Evolutionary conservation across 2,113 vertebrate genomes (phyloP), one percentile per base, ranked within the genome.

Genomic region (Gallinago undulata): DNA sequence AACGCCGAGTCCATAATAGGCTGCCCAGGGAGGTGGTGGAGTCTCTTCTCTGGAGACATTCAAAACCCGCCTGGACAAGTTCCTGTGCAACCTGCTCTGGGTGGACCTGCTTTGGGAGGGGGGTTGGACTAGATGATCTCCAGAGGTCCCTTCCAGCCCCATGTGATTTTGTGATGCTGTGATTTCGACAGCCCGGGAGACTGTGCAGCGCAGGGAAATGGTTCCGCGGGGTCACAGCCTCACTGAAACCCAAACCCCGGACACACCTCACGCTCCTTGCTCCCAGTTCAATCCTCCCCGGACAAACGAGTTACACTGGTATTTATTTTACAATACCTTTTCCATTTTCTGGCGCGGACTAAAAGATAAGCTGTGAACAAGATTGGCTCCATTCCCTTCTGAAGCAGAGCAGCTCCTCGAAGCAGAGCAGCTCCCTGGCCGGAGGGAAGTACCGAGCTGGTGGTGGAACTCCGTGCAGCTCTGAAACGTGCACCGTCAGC

Each of bases 401-500:
- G 1, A 75, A 43, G 30, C 14, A 47, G 51, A 92, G 83, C 85
- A 56, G 75, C 35, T 70, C 37, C 31, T n/a, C 1, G 1, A 75
- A 43, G 30, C 14, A 47, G 51, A 92, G 83, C 85, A 56, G 75
- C 35, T 70, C 37, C 31, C 62, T 31, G 48, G 39, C 30, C 0
- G 4, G 37, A 48, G 15, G 50, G 41, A 89, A 47, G 56, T 12
- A 41, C 0, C 0, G 14, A 81, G 68, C 55, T 15, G 13, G 37
- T 39, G 45, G 13, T 16, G 43, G 64, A 87, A 60, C 23, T 59
- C 37, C 56, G 24, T 75, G 53, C 25, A 56, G 48, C 35, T 81
- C 33, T 13, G 3, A 39, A 83, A 39, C 0, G 0, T 19, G 48
- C 17, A 15, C 1, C 7, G 8, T 35, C 19, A 64, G 56, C 30